Evolutionary conservation across 1,140 invertebrate species (phyloP).

Genomic region (Temnothorax longispinosus): DNA sequence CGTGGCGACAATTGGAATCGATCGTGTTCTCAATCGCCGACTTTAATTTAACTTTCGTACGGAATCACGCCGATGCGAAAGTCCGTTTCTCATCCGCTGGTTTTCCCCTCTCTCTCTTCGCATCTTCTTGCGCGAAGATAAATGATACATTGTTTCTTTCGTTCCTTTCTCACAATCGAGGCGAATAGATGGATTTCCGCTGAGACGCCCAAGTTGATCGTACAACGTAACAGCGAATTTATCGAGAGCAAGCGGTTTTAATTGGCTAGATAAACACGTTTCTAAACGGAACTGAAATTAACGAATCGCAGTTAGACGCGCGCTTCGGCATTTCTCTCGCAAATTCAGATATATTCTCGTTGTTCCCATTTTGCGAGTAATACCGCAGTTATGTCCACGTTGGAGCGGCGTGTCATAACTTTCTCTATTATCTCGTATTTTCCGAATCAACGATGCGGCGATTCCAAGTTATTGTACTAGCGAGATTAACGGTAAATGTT

Average conservation of each 20-base stretch:
- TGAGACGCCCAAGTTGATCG: background rate
- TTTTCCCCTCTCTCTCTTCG: background rate
- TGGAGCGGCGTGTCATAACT: background rate
- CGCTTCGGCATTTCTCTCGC: background rate
- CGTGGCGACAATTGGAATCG: background rate
- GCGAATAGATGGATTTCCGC: no score
- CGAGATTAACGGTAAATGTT: conserved; percentile 25
- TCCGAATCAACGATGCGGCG: conserved; percentile 22
- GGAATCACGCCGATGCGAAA: background rate
- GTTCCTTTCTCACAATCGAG: background rate
- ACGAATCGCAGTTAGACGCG: background rate
- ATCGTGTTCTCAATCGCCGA: background rate
- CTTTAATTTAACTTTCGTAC: conserved; percentile 22
- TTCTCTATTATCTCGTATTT: conserved; percentile 37
- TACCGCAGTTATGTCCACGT: background rate
- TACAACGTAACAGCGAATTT: background rate
- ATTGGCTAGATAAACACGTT: background rate
- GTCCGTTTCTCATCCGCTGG: background rate
- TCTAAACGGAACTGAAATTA: background rate
- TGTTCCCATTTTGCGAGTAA: conserved; percentile 16
- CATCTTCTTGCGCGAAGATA: background rate
- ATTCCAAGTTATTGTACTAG: background rate
- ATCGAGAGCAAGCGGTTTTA: background rate
- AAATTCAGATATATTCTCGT: background rate
- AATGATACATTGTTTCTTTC: background rate